Base-by-base conservation (phyloP, 2,888 invertebrate species). In the Neelides folsomi region DNA sequence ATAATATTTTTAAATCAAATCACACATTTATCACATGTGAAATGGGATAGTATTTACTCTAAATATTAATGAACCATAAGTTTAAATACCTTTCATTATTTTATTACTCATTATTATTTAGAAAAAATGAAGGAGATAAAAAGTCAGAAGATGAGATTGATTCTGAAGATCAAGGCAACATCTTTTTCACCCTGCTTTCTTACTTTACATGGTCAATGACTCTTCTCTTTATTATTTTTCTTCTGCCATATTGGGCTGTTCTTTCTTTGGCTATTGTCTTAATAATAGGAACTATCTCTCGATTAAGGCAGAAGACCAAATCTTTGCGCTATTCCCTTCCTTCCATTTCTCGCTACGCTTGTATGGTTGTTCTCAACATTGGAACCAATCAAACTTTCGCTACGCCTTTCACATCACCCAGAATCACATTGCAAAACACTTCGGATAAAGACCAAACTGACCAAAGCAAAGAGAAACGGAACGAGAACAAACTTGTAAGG, bases 191-290 rank as follows among this genome's bases (percentile, higher is more conserved):
- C 4, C 16, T 48, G 6, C 42, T 60, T 5, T 50, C 63, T 1
- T 52, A 60, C 5, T 6, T 54, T 0, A 56, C 54, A 1, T 63
- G 61, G 62, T 16, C 49, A n/a, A 12, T 57, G 15, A 57, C 58
- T 35, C 47, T 54, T 34, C 34, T 50, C 1, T 63, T 57, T 37
- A 40, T 60, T 12, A 54, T 54, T 40, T 40, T 52, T 19, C 34
- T 47, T 9, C 45, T 63, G 10, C 61, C 63, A 8, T 62, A 58
- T 27, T 47, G 60, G 1, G 20, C 60, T 10, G 41, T 63, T 1
- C n/a, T 60, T 4, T 20, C 58, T 1, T 41, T 62, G 9, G 12
- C 51, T 1, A 20, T 57, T 6, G 59, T 57, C 18, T 18, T 58
- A 6, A 27, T 51, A 16, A 49, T 56, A 34, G 63, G 63, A 50